Percentiles rank a stretch among this genome's conserved stretches.
phyloP scores from a whole-genome alignment of 2,888 invertebrate genomes.

The Drosophila dives region DNA sequence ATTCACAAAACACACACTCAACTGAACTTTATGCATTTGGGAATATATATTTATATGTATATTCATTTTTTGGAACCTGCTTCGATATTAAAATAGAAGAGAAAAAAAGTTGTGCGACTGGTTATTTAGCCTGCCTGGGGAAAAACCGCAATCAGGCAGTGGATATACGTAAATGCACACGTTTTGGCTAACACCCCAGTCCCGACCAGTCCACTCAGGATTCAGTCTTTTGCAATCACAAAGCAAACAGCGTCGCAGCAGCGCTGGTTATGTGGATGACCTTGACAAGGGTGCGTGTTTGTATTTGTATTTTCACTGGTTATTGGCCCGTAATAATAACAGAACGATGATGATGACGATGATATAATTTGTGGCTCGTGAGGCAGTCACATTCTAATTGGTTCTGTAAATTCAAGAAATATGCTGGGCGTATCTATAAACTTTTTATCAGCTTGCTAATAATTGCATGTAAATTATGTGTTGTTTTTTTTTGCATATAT shows the following conservation, averaged over 20 bases:
- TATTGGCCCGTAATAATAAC: conserved; percentile 31
- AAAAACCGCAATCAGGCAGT: conserved; percentile 4
- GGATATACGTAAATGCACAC: neutral
- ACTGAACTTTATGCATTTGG: conserved; percentile 36
- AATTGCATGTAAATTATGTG: conserved; percentile 6
- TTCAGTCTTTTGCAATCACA: conserved; percentile 58
- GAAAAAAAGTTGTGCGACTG: conserved; percentile 58
- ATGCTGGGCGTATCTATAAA: neutral
- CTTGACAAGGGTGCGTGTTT: conserved; percentile 52
- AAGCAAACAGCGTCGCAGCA: conserved; percentile 16
- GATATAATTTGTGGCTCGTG: conserved; percentile 46
- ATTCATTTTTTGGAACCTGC: conserved; percentile 62
- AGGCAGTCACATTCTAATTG: conserved; percentile 53
- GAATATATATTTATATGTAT: conserved; percentile 41
- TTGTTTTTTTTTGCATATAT: neutral
- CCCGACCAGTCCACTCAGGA: conserved; percentile 31
- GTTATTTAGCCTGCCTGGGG: conserved; percentile 22
- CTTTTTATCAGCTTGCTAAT: conserved; percentile 49
- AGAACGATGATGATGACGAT: conserved; percentile 37
- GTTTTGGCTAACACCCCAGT: neutral
- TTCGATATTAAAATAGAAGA: conserved; percentile 41
- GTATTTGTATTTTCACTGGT: conserved; percentile 41
- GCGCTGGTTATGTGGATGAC: conserved; percentile 47
- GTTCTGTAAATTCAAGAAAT: conserved; percentile 64
- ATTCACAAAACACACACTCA: conserved; percentile 3